phyloP scores from a whole-genome alignment of 2,888 invertebrate genomes.

The Morpho achilles region DNA sequence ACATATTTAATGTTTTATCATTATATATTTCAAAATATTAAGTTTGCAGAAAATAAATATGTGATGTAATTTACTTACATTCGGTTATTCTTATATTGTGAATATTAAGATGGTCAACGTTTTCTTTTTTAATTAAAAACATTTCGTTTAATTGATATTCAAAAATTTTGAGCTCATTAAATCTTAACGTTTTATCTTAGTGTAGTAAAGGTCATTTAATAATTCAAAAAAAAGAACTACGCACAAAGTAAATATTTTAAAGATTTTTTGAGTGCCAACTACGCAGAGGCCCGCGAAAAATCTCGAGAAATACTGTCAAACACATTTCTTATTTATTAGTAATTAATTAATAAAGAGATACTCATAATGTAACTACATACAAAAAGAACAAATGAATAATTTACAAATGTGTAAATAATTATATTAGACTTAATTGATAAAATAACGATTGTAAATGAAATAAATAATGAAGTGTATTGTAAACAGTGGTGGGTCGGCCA shows the following conservation, averaged over 20 bases:
- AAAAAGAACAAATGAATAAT: constrained; percentile 42
- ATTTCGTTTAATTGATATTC: constrained; percentile 32
- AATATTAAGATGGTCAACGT: constrained; percentile 44
- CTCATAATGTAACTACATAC: constrained; percentile 18
- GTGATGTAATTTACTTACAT: constrained; percentile 41
- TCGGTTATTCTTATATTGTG: constrained; percentile 55
- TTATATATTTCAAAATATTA: no score
- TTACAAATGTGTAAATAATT: constrained; percentile 42
- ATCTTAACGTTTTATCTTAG: no score
- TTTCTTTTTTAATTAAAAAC: constrained; percentile 58
- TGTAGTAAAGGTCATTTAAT: neutral
- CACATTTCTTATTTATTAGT: constrained; percentile 40
- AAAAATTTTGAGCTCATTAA: no score
- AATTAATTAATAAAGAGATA: constrained; percentile 12
- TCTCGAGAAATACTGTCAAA: constrained; percentile 42
- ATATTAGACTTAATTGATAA: constrained; percentile 36
- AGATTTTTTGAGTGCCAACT: constrained; percentile 7
- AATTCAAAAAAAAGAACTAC: constrained; percentile 14
- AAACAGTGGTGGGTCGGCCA: constrained; percentile 85
- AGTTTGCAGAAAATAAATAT: no score
- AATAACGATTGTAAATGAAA: constrained; percentile 38
- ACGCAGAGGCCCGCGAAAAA: constrained; percentile 32
- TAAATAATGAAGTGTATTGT: constrained; percentile 65
- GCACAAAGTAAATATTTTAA: constrained; percentile 17
- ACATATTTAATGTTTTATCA: neutral